Base-by-base conservation (phyloP, 2,113 vertebrate genomes). In the Pogona vitticeps region DNA sequence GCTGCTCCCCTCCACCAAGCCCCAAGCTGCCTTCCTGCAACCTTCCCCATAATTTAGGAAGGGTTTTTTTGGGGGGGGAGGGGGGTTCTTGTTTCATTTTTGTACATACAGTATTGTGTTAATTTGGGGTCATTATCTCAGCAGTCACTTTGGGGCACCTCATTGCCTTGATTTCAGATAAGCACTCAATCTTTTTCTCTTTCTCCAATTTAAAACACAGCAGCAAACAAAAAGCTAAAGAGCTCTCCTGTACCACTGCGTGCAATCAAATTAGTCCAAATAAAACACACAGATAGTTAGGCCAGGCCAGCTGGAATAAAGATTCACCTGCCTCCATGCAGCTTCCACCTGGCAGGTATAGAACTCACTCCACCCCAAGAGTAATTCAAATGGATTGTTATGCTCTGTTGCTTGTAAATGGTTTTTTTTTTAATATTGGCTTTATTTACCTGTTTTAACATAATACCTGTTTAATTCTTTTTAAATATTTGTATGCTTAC, bases 91-190 rank as follows among this genome's bases (percentile, higher is more conserved):
- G 65, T 65, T 65, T 82, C 72, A 67, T 84, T 80, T 87, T 83
- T 52, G 42, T 31, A 31, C 75, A 73, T 70, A 88, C 38, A 83
- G 83, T 38, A 10, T 89, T 88, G 4, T 3, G 75, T 70, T 85
- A 73, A 90, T 90, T 88, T 38, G 65, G 77, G 88, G 77, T 1
- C 73, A 82, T 87, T 59, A 78, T 76, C 87, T 86, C 86, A 67
- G 42, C 77, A 70, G 88, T 86, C 56, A 21, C 80, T 77, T 86
- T 6, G 10, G 83, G 90, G 70, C 81, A 86, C 81, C 81, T 80
- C 31, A 1, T 58, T 75, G 77, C 80, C 76, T 87, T 42, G 58
- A 84, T 87, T 88, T 83, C 86, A 86, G 73, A 46, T 75, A 65
- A 77, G 82, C 21, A 0, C 42, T 46, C 80, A 8, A 65, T 38